A percentile compares a stretch with the other conserved stretches of the same genome.
phyloP scores from a whole-genome alignment of 2,113 vertebrate species.

The Cettia cetti region DNA sequence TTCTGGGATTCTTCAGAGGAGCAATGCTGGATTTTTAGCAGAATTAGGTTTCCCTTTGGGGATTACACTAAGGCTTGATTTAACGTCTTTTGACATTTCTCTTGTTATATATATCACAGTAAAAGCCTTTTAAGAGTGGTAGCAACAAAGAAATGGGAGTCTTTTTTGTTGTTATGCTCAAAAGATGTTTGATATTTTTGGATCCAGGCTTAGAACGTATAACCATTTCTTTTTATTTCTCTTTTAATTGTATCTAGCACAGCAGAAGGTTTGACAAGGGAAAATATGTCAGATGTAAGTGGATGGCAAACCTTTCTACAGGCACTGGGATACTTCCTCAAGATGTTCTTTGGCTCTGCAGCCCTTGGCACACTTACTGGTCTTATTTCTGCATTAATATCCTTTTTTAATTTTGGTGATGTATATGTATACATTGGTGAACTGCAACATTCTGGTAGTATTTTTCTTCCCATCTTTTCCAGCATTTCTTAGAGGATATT shows the following conservation, averaged over 20 bases:
- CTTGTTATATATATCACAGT: constrained; percentile 33
- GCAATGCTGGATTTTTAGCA: background rate
- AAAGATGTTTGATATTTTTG: constrained; percentile 10
- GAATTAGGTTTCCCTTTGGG: constrained; percentile 37
- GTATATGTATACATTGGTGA: background rate
- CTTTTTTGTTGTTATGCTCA: background rate
- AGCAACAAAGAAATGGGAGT: constrained; percentile 38
- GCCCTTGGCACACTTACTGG: constrained; percentile 95
- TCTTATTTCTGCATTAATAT: constrained; percentile 98
- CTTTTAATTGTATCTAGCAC: constrained; percentile 79
- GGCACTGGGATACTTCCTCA: constrained; percentile 92
- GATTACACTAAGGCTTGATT: constrained; percentile 25
- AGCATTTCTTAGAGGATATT: background rate
- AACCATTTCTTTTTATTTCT: constrained; percentile 16
- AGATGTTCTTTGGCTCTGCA: constrained; percentile 98
- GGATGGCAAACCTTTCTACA: constrained; percentile 95
- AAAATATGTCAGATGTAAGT: constrained; percentile 84
- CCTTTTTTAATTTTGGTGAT: constrained; percentile 65
- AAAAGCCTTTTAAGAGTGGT: constrained; percentile 58
- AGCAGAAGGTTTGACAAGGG: constrained; percentile 91
- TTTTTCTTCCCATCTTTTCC: background rate
- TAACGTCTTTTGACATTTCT: constrained; percentile 52
- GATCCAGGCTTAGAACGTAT: constrained; percentile 17
- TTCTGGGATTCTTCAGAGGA: constrained; percentile 5
- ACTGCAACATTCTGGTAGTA: background rate